Evolutionary conservation across 1,140 invertebrate genomes (phyloP).

Genomic region (Probaryconus sp.): DNA sequence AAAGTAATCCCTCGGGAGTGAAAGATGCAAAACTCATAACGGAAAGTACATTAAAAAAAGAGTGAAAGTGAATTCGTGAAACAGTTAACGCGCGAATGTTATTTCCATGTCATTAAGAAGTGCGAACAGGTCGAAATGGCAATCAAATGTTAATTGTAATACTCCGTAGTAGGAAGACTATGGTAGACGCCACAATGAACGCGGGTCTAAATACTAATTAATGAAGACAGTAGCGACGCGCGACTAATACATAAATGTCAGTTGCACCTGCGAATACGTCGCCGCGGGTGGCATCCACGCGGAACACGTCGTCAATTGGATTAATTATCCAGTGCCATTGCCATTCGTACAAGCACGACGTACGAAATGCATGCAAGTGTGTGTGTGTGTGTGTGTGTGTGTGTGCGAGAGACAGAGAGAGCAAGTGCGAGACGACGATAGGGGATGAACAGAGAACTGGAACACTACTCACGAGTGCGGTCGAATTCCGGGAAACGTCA

Average conservation of each 20-base stretch:
- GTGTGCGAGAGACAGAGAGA: constrained; percentile 1
- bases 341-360: constrained; percentile 43
- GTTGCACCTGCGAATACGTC: constrained; percentile 48
- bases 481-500: constrained; percentile 52
- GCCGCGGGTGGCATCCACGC: constrained; percentile 30
- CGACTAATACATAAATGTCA: constrained; percentile 63
- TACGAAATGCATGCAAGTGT: constrained; percentile 50
- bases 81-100: constrained; percentile 12
- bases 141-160: constrained; percentile 49
- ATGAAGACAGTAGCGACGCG: constrained; percentile 64
- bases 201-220: constrained; percentile 60
- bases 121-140: constrained; percentile 28
- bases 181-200: constrained; percentile 22
- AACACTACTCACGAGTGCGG: neutral
- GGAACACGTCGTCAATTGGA: constrained; percentile 61
- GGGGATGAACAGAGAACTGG: neutral
- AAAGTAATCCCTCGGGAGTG: too few species aligned
- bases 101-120: constrained; percentile 3
- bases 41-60: too few species aligned
- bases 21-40: too few species aligned
- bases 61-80: constrained; percentile 4
- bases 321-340: constrained; percentile 63
- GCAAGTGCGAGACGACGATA: neutral
- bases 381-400: too few species aligned
- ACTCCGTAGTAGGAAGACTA: constrained; percentile 6